A percentile compares a stretch with the other conserved stretches of the same genome.
Evolutionary conservation across 2,113 vertebrate species (phyloP).

Genomic region (Heteronetta atricapilla): DNA sequence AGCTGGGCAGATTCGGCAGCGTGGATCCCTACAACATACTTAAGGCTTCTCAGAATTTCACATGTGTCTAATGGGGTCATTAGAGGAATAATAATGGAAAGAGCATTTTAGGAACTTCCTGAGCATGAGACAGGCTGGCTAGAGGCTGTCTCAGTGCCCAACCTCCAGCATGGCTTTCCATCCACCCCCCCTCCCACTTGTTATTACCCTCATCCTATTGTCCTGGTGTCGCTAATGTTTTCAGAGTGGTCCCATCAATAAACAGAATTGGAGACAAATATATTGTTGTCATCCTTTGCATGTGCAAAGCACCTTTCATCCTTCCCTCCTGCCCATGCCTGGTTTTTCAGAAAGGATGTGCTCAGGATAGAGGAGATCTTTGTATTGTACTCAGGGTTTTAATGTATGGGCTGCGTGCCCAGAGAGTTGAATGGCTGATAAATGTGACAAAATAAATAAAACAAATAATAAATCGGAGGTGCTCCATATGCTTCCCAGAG

Average conservation of each 20-base stretch:
- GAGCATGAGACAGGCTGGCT: conserved; percentile 23
- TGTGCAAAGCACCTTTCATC: conserved; percentile 28
- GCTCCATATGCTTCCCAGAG: conserved; percentile 28
- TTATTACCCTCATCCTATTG: conserved; percentile 8
- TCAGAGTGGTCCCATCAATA: conserved; percentile 32
- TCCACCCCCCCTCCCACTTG: neutral
- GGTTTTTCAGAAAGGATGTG: conserved; percentile 20
- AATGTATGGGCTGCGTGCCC: conserved; percentile 34
- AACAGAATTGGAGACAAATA: conserved; percentile 29
- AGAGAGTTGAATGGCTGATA: conserved; percentile 51
- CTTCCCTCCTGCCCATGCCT: neutral
- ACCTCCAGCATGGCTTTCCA: neutral
- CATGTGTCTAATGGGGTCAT: conserved; percentile 12
- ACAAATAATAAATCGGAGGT: conserved; percentile 49
- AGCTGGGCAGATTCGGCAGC: neutral
- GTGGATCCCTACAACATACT: neutral
- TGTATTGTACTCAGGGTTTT: conserved; percentile 32
- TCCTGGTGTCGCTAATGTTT: conserved; percentile 33
- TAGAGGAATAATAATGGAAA: conserved; percentile 48
- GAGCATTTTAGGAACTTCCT: conserved; percentile 50
- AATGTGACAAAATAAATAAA: conserved; percentile 67
- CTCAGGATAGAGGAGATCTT: conserved; percentile 16
- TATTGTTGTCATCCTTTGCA: conserved; percentile 18
- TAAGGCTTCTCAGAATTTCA: conserved; percentile 41
- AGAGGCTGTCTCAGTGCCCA: neutral